Percentiles rank a stretch among this genome's conserved stretches.
Evolutionary conservation across 2,113 vertebrate genomes (phyloP).

Genomic region (Collichthys lucidus): DNA sequence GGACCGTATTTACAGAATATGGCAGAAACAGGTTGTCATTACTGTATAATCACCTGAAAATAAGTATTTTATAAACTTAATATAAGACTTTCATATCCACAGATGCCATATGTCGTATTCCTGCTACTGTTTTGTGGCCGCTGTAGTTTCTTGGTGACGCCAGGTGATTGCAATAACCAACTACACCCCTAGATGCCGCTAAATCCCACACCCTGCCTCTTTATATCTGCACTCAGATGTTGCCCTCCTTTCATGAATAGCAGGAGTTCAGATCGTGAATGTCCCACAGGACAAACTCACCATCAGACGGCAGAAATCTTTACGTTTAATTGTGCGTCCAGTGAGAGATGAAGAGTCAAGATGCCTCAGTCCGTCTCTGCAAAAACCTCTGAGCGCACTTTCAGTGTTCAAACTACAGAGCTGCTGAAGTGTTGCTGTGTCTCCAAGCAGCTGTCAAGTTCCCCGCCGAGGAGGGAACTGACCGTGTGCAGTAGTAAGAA

Average conservation of each 20-base stretch:
- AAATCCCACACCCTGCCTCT: too few species aligned
- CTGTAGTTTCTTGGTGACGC: too few species aligned
- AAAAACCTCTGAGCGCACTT: slow-evolving; percentile 27
- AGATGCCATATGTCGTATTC: too few species aligned
- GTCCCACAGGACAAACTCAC: not conserved
- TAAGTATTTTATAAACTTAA: too few species aligned
- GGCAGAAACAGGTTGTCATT: too few species aligned
- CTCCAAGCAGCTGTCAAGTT: slow-evolving; percentile 51
- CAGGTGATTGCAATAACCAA: too few species aligned
- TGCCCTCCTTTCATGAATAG: not conserved
- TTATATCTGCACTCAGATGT: not conserved
- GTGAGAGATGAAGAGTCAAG: slow-evolving; percentile 6
- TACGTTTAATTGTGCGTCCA: not conserved
- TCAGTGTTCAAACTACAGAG: slow-evolving; percentile 30
- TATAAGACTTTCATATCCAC: too few species aligned
- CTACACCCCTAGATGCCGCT: too few species aligned
- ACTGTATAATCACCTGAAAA: too few species aligned
- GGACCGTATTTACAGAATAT: too few species aligned
- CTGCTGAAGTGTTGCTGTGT: slow-evolving; percentile 28
- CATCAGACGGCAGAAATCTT: not conserved
- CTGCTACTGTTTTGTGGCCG: too few species aligned
- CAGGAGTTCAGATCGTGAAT: not conserved
- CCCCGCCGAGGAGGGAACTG: slow-evolving; percentile 7
- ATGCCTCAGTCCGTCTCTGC: not conserved
- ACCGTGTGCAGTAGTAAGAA: slow-evolving; percentile 16